A percentile compares a stretch with the other conserved stretches of the same genome.
phyloP scores from a whole-genome alignment of 2,113 vertebrate species.

The Petrocephalus microphthalmus region DNA sequence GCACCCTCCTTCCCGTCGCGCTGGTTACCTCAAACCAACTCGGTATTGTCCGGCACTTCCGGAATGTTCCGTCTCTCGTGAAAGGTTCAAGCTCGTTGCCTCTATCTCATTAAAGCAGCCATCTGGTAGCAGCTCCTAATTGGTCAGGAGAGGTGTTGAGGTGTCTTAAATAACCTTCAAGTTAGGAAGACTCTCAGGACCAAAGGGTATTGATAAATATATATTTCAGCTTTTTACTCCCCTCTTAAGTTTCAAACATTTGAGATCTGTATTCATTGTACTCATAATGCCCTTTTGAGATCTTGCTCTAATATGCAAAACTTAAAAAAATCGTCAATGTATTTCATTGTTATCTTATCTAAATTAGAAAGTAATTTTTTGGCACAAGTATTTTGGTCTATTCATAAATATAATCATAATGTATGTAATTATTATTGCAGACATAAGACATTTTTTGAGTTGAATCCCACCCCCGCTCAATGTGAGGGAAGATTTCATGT shows the following conservation, averaged over 20 bases:
- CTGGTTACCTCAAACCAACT: not conserved
- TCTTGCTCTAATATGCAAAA: not conserved
- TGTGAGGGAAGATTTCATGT: not conserved
- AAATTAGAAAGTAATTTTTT: not conserved
- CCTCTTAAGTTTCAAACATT: not conserved
- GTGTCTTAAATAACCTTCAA: conserved; percentile 12
- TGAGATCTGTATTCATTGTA: not conserved
- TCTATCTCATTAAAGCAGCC: conserved; percentile 10
- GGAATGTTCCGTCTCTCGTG: not conserved
- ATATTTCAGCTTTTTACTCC: not conserved
- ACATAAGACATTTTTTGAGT: not conserved
- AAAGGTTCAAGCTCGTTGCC: conserved; percentile 12
- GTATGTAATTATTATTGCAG: not conserved
- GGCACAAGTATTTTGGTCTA: not conserved
- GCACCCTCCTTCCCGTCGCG: not conserved
- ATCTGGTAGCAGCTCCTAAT: not conserved
- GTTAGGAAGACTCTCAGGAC: not conserved
- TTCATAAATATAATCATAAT: not conserved
- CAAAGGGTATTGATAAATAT: not conserved
- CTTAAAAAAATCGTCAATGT: not conserved
- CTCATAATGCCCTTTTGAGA: not conserved
- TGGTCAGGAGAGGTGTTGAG: conserved; percentile 6
- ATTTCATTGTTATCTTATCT: not conserved
- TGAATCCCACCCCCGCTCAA: not conserved
- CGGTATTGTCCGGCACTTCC: conserved; percentile 2